These are phyloP conservation scores for Chymomyza amoena DNA, from an alignment of 2,888 invertebrate genomes.

Conservation along the genomic window DNA sequence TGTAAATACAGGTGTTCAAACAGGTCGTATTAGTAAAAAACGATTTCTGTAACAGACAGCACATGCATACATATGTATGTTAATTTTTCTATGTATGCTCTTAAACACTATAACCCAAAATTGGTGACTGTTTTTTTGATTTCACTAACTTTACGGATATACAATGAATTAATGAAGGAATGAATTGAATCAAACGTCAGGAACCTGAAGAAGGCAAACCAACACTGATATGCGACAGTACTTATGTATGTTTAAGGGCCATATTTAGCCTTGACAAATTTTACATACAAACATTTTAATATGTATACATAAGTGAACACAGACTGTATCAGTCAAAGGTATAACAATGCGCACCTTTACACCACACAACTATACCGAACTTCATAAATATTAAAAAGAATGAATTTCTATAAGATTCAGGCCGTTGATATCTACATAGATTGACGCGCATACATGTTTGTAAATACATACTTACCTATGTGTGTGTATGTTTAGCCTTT, in stretches of 20 bases:
- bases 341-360: neutral
- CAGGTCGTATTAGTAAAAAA: slow-evolving; percentile 12
- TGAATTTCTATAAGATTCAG: neutral
- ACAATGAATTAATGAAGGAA: neutral
- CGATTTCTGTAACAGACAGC: neutral
- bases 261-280: no score
- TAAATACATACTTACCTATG: neutral
- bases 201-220: no score
- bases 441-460: neutral
- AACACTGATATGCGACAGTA: no score
- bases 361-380: neutral
- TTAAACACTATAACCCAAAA: neutral
- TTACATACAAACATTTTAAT: neutral
- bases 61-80: no score
- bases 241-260: no score
- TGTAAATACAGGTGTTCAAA: slow-evolving; percentile 68
- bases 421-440: neutral
- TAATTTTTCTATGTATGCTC: neutral
- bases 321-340: no score
- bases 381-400: neutral
- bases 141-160: neutral
- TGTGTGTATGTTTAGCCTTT: neutral
- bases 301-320: neutral
- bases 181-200: neutral
- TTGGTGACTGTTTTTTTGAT: neutral